Evolutionary conservation across 2,113 vertebrate species (phyloP).

Genomic region (Rhinolophus ferrumequinum): DNA sequence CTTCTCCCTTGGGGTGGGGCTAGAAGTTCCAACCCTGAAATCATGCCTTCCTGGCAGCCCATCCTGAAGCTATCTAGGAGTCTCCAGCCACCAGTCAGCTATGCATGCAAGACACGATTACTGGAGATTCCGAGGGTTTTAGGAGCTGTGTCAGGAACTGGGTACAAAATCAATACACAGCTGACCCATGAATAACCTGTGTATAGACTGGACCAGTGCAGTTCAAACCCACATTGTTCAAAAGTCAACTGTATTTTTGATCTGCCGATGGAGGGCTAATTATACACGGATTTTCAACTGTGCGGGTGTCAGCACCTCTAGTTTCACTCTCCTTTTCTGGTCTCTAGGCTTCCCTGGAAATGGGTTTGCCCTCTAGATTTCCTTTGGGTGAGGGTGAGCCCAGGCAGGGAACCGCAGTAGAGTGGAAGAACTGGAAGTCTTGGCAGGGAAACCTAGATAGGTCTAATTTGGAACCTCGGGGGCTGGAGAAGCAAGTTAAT

Average conservation of each 20-base stretch:
- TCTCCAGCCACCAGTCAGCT: not conserved
- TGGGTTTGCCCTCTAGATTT: not conserved
- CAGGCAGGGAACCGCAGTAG: not conserved
- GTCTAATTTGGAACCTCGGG: conserved; percentile 35
- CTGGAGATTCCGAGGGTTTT: not conserved
- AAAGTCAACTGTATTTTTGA: not conserved
- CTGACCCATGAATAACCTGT: not conserved
- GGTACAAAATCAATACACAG: not conserved
- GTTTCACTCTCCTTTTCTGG: not conserved
- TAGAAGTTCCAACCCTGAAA: not conserved
- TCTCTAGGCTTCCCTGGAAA: conserved; percentile 2
- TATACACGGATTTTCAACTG: not conserved
- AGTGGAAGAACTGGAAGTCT: not conserved
- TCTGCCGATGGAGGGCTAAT: not conserved
- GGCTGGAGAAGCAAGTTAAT: conserved; percentile 66
- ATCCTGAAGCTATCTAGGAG: not conserved
- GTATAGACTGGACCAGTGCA: too few species aligned
- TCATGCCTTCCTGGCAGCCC: not conserved
- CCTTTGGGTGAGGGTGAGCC: not conserved
- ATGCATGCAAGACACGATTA: not conserved
- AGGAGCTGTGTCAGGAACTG: not conserved
- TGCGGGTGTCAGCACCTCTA: not conserved
- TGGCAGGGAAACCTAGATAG: not conserved
- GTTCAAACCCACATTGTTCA: not conserved
- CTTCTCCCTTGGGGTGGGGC: not conserved